These are phyloP conservation scores for Machimus atricapillus DNA, from an alignment of 2,888 invertebrate species.

Conservation along the genomic window DNA sequence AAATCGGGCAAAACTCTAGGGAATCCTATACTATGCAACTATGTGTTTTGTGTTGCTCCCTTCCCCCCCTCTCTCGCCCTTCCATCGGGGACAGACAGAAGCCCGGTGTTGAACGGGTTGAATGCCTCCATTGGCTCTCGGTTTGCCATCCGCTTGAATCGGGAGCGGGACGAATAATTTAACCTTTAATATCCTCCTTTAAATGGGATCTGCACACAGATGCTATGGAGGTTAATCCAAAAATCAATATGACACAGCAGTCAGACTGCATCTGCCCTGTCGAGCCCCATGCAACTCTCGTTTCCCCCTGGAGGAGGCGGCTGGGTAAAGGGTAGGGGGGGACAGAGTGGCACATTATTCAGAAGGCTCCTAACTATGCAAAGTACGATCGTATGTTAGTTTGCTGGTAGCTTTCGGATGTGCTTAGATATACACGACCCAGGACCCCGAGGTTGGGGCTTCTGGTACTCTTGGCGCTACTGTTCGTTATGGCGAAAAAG, in stretches of 20 bases:
- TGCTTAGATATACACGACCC: slow-evolving; percentile 8
- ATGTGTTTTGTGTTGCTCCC: neutral
- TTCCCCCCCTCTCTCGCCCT: no score
- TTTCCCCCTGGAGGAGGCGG: neutral
- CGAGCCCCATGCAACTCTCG: neutral
- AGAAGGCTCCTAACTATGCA: neutral
- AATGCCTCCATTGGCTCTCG: slow-evolving; percentile 3
- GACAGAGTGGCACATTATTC: neutral
- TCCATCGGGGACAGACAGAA: neutral
- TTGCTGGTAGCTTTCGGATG: neutral
- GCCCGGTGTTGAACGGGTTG: neutral
- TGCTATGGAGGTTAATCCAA: slow-evolving; percentile 31
- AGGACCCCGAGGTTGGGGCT: neutral
- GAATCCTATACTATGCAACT: neutral
- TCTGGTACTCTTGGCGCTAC: neutral
- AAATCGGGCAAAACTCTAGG: neutral
- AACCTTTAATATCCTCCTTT: slow-evolving; percentile 37
- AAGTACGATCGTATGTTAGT: neutral
- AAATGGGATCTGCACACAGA: slow-evolving; percentile 13
- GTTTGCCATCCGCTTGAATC: slow-evolving; percentile 3
- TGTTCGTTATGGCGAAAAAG: neutral
- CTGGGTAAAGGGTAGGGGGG: no score
- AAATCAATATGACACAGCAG: slow-evolving; percentile 30
- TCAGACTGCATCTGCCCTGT: slow-evolving; percentile 28
- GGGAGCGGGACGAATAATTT: slow-evolving; percentile 28